Evolutionary conservation across 2,888 invertebrate species (phyloP).

Genomic region (Ormyrus thymus): DNA sequence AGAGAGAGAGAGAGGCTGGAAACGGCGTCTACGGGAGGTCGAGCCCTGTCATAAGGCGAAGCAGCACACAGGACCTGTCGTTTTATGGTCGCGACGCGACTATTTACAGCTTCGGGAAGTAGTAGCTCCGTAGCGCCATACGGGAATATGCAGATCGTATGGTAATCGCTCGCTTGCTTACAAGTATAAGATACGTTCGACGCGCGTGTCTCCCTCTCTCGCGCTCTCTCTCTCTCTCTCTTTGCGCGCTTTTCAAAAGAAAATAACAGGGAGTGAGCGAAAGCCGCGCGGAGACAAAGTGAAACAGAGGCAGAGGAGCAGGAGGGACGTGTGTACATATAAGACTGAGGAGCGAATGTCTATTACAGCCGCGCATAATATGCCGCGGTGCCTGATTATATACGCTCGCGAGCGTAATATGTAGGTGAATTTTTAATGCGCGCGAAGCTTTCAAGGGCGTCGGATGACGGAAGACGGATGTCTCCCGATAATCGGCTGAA

Average conservation of each 20-base stretch:
- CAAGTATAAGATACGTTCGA: constrained; percentile 60
- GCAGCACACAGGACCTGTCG: constrained; percentile 15
- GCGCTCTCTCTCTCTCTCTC: constrained; percentile 59
- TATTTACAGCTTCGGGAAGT: constrained; percentile 66
- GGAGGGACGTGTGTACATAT: neutral
- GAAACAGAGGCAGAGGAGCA: neutral
- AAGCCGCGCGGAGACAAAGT: neutral
- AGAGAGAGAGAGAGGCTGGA: too few relatives aligned
- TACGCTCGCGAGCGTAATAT: neutral
- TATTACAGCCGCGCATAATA: neutral
- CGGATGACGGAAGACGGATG: constrained; percentile 19
- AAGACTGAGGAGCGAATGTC: neutral
- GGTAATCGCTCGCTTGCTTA: constrained; percentile 63
- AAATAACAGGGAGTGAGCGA: neutral
- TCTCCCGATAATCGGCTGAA: constrained; percentile 15
- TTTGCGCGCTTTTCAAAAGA: neutral
- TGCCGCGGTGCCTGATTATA: neutral
- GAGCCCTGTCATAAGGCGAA: neutral
- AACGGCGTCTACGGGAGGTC: neutral
- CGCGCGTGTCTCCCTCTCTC: constrained; percentile 61
- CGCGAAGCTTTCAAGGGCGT: constrained; percentile 16
- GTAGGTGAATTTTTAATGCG: constrained; percentile 54
- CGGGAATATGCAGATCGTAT: constrained; percentile 71
- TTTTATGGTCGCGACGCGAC: constrained; percentile 51
- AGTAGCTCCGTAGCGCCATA: constrained; percentile 59